phyloP scores from a whole-genome alignment of 2,113 vertebrate genomes.

The Smithornis capensis region DNA sequence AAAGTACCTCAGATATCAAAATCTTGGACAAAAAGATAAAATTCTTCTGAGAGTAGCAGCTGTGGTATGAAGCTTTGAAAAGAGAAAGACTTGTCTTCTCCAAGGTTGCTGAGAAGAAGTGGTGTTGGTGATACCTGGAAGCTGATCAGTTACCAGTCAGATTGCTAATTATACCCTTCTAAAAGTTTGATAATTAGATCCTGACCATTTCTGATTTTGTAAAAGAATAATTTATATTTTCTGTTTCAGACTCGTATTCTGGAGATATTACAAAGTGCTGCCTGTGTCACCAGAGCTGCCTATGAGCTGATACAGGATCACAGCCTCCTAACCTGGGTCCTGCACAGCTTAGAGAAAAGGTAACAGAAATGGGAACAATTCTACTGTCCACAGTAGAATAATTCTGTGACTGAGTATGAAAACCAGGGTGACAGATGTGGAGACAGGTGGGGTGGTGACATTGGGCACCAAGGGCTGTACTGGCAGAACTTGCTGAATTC shows the following conservation, averaged over 20 bases:
- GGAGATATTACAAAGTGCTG: constrained; percentile 79
- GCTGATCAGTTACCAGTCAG: background rate
- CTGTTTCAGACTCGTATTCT: constrained; percentile 81
- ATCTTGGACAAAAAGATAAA: background rate
- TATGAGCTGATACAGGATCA: constrained; percentile 84
- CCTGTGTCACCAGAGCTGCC: constrained; percentile 79
- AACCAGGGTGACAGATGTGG: background rate
- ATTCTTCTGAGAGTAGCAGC: background rate
- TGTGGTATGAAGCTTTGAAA: background rate
- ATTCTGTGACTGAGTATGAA: background rate
- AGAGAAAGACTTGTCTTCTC: background rate
- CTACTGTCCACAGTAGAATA: background rate
- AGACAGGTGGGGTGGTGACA: background rate
- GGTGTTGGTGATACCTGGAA: background rate
- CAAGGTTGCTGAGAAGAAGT: background rate
- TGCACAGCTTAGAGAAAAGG: constrained; percentile 82
- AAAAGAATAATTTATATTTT: background rate
- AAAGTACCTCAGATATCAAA: background rate
- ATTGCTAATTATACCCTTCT: background rate
- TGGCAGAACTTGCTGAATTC: background rate
- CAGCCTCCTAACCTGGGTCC: constrained; percentile 87
- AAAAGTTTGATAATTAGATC: background rate
- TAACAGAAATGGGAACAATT: constrained; percentile 12
- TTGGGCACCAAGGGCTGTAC: background rate
- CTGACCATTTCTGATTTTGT: background rate